phyloP scores from a whole-genome alignment of 2,113 vertebrate genomes.

The Nibea coibor region DNA sequence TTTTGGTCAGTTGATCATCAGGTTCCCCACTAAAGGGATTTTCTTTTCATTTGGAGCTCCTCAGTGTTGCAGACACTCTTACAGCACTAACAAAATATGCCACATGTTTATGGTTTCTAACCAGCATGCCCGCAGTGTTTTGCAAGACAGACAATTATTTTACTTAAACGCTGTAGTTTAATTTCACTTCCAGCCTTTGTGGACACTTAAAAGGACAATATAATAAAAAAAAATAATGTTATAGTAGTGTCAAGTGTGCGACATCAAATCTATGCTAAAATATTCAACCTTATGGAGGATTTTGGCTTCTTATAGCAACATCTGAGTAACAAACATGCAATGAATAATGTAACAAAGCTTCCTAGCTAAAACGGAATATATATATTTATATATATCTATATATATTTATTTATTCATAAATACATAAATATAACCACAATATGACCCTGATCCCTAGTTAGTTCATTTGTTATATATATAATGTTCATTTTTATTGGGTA shows the following conservation, averaged over 20 bases:
- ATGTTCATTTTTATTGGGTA: neutral
- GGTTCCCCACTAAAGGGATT: neutral
- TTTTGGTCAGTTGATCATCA: neutral
- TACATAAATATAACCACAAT: no score
- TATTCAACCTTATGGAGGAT: neutral
- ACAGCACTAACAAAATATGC: neutral
- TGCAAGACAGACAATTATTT: neutral
- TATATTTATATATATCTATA: no score
- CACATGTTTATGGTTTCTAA: conserved; percentile 12
- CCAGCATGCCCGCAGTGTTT: neutral
- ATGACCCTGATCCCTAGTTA: no score
- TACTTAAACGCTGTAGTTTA: neutral
- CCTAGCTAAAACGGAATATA: neutral
- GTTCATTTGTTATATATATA: neutral
- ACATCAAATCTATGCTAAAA: neutral
- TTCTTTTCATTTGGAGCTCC: neutral
- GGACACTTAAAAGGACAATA: neutral
- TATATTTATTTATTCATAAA: no score
- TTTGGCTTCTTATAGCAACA: no score
- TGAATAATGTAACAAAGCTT: neutral
- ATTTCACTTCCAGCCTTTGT: neutral
- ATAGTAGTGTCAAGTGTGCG: neutral
- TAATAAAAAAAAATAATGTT: no score
- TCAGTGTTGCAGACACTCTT: neutral
- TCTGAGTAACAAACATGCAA: neutral